Evolutionary conservation across 2,113 vertebrate genomes (phyloP).

Genomic region (Anoplopoma fimbria): DNA sequence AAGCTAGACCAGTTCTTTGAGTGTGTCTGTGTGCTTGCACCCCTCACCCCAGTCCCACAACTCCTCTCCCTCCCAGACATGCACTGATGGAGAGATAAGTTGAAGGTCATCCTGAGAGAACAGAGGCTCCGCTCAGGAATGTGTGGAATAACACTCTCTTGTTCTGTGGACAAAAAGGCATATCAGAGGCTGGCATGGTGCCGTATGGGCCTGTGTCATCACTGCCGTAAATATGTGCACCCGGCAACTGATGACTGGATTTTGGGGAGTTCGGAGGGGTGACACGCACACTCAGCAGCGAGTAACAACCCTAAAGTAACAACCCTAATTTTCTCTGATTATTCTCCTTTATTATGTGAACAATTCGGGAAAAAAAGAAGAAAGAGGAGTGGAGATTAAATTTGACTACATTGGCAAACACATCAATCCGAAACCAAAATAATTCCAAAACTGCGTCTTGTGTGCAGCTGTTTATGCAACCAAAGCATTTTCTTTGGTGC

Average conservation of each 20-base stretch:
- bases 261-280: constrained; percentile 9
- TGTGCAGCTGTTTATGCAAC: constrained; percentile 47
- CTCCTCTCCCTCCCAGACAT: constrained; percentile 65
- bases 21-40: constrained; percentile 10
- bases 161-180: constrained; percentile 70
- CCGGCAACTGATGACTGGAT: constrained; percentile 45
- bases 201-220: constrained; percentile 70
- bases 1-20: constrained; percentile 49
- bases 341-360: constrained; percentile 13
- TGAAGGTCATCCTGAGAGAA: constrained; percentile 83
- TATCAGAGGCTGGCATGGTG: constrained; percentile 64
- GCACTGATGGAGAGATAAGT: constrained; percentile 84
- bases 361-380: neutral
- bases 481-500: constrained; percentile 33
- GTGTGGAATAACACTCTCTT: constrained; percentile 80
- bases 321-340: constrained; percentile 39
- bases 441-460: constrained; percentile 7
- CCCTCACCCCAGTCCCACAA: constrained; percentile 22
- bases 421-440: constrained; percentile 26
- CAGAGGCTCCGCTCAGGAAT: constrained; percentile 80
- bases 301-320: constrained; percentile 16
- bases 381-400: constrained; percentile 4
- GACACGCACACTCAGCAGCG: constrained; percentile 49
- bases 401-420: neutral
- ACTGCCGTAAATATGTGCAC: constrained; percentile 3